These are phyloP conservation scores for Amyelois transitella DNA, from an alignment of 1,140 invertebrate species.

Conservation along the genomic window DNA sequence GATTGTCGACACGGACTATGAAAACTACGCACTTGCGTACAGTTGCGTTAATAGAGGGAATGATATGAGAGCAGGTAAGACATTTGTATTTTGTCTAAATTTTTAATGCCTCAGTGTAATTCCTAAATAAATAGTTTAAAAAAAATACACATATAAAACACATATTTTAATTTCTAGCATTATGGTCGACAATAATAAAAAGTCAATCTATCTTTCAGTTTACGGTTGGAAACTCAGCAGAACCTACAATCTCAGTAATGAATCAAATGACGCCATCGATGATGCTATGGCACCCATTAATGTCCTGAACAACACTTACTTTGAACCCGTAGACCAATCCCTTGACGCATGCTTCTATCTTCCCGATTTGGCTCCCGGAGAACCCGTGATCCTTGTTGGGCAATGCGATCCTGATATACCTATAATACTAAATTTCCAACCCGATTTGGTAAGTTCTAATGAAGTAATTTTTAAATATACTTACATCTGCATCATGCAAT, in stretches of 20 bases:
- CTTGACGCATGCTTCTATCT: conserved; percentile 34
- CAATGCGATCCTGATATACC: conserved; percentile 32
- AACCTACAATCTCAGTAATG: conserved; percentile 10
- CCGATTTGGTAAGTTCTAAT: conserved; percentile 19
- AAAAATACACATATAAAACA: no score
- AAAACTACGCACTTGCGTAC: conserved; percentile 32
- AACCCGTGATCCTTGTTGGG: conserved; percentile 30
- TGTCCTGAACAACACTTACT: conserved; percentile 41
- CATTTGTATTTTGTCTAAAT: not conserved
- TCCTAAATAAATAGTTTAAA: no score
- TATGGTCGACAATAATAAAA: conserved; percentile 4
- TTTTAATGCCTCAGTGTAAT: no score
- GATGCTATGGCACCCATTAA: conserved; percentile 23
- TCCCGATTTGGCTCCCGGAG: conserved; percentile 5
- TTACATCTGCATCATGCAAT: no score
- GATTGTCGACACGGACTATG: conserved; percentile 42
- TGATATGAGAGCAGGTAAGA: conserved; percentile 33
- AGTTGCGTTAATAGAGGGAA: conserved; percentile 23
- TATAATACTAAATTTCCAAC: conserved; percentile 26
- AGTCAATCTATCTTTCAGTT: conserved; percentile 18
- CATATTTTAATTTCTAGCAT: conserved; percentile 2
- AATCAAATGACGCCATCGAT: conserved; percentile 24
- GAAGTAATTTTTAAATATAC: no score
- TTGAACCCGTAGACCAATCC: conserved; percentile 32
- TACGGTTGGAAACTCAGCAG: conserved; percentile 44